Base-by-base conservation (phyloP, 2,113 vertebrate genomes). In the Mesoclemmys tuberculata region DNA sequence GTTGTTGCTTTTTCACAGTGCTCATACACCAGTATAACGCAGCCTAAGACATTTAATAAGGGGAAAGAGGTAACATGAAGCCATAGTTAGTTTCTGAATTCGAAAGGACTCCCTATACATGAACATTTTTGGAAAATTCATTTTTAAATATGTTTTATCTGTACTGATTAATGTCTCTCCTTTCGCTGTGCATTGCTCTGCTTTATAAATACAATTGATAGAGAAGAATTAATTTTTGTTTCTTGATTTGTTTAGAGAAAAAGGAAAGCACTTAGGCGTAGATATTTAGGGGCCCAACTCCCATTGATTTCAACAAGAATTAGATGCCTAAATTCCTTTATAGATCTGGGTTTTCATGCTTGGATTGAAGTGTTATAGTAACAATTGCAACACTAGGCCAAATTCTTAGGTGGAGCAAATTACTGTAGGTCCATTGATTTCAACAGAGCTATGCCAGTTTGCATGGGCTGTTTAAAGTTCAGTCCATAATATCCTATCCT, bases 391-490 rank as follows among this genome's bases (percentile, higher is more conserved):
- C 0, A 2, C 51, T 19, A 52, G 44, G 44, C 9, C 44, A 31
- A 52, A 80, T 31, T 38, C 49, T 80, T 64, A 48, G 61, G 4
- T 26, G n/a, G 35, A 71, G 8, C n/a, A 71, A 38, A n/a, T 48
- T 26, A 24, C 21, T 38, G 22, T 4, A 38, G 79, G 21, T 52
- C 49, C 48, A 79, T 52, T 48, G 26, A 22, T 54, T 49, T 26
- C 46, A 18, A 52, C 52, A 75, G 52, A 75, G 52, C 61, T 8
- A 71, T 71, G 18, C 35, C n/a, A 38, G 46, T 48, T 74, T 6
- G 0, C 1, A 44, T 11, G 24, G 21, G n/a, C 12, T 21, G 13
- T 49, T 16, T 78, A 78, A 44, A 26, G 21, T 54, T 41, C 1
- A 24, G 71, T 31, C 18, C 38, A 52, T 38, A 71, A 54, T 64